Conservation (phyloP, 2,113 vertebrate genomes). For the Lophotis ruficrista region DNA sequence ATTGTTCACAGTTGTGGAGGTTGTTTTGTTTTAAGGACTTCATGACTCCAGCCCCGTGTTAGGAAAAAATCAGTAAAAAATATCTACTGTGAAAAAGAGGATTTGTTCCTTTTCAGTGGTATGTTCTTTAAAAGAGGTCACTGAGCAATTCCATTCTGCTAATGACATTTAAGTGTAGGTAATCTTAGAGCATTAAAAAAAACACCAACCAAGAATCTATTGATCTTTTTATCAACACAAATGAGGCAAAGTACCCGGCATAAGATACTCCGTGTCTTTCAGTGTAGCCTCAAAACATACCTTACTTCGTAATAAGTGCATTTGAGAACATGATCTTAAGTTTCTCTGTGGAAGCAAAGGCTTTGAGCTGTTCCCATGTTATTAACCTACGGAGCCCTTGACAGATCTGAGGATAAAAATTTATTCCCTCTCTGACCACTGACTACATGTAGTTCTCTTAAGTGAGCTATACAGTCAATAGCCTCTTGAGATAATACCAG, state of each 20-base stretch:
- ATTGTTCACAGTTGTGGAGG: not conserved
- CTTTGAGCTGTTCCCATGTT: not conserved
- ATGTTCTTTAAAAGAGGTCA: not conserved
- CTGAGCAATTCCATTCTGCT: not conserved
- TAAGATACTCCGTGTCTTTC: not conserved
- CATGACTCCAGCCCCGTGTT: not conserved
- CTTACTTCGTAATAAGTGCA: not conserved
- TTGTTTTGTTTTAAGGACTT: not conserved
- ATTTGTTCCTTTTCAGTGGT: not conserved
- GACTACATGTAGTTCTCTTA: not conserved
- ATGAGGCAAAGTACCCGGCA: not conserved
- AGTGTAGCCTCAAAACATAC: not conserved
- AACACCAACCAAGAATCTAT: not conserved
- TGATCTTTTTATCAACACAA: not conserved
- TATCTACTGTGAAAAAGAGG: not conserved
- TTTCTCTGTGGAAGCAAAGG: not conserved
- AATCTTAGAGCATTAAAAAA: not conserved
- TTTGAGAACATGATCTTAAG: not conserved
- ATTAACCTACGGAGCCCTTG: not conserved
- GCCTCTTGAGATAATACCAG: not conserved
- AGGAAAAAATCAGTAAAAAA: not conserved
- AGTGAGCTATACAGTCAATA: not conserved
- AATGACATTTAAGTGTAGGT: not conserved
- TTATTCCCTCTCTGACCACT: not conserved
- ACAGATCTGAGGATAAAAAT: not conserved